Percentiles rank a stretch among this genome's conserved stretches.
phyloP scores from a whole-genome alignment of 2,797 vertebrate genomes.

The Eleutherodactylus coqui region DNA sequence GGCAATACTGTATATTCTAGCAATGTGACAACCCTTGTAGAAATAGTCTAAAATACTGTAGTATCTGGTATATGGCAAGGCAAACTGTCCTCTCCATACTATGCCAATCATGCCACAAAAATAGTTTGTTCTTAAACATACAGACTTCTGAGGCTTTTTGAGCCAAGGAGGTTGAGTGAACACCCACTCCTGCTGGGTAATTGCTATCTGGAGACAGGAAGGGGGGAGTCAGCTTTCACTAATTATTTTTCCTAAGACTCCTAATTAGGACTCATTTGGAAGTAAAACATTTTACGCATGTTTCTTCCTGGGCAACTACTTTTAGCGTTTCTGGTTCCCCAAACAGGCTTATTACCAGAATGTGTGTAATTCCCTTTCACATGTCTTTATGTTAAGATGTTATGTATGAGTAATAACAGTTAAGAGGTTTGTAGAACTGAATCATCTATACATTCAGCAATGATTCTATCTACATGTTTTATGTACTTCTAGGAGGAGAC shows the following conservation, averaged over 20 bases:
- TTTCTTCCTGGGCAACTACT: conserved; percentile 51
- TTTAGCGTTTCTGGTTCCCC: conserved; percentile 39
- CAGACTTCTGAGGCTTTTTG: background rate
- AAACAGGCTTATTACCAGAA: conserved; percentile 23
- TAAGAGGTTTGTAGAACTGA: background rate
- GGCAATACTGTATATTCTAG: background rate
- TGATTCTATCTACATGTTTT: background rate
- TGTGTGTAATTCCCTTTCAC: background rate
- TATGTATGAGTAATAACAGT: background rate
- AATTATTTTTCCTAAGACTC: conserved; percentile 53
- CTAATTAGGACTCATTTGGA: conserved; percentile 62
- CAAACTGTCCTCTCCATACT: background rate
- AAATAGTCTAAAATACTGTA: background rate
- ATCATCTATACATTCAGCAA: background rate
- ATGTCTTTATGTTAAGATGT: conserved; percentile 9
- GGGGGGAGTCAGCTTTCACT: conserved; percentile 61
- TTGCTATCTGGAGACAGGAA: conserved; percentile 62
- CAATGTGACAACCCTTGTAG: background rate
- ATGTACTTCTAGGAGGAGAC: background rate
- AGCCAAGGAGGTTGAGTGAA: conserved; percentile 7
- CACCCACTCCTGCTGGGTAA: conserved; percentile 53
- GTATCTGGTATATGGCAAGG: background rate
- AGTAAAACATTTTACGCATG: conserved; percentile 47
- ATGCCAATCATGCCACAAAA: background rate
- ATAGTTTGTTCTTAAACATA: conserved; percentile 6